phyloP scores from a whole-genome alignment of 2,797 vertebrate species.

The Sebastes flavidus region DNA sequence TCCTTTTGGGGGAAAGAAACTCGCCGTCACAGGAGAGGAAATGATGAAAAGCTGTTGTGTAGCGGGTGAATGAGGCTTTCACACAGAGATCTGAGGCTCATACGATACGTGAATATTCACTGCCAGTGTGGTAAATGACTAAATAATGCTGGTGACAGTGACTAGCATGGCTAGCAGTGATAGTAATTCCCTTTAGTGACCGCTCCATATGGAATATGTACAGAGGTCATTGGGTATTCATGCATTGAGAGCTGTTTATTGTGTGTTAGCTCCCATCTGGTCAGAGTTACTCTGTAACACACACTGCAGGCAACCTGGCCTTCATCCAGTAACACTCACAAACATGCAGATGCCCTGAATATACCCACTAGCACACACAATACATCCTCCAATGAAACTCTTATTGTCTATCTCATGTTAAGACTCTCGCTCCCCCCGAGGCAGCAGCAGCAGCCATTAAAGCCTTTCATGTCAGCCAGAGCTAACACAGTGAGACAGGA shows the following conservation, averaged over 20 bases:
- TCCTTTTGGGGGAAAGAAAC: too few species aligned
- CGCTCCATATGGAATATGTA: background rate
- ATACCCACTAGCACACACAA: background rate
- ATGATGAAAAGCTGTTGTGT: too few species aligned
- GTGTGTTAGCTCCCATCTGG: slow-evolving; percentile 25
- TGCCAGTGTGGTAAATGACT: too few species aligned
- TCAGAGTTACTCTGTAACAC: slow-evolving; percentile 6
- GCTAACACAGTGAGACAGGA: slow-evolving; percentile 58
- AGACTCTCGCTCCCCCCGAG: slow-evolving; percentile 19
- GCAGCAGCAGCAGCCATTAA: slow-evolving; percentile 59
- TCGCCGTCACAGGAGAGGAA: too few species aligned
- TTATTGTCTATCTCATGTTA: slow-evolving; percentile 41
- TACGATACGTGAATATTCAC: too few species aligned
- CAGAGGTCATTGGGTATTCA: slow-evolving; percentile 2
- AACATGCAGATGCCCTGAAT: background rate
- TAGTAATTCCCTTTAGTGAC: too few species aligned
- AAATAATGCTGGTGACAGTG: too few species aligned
- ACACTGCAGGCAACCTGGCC: slow-evolving; percentile 23
- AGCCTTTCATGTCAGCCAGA: slow-evolving; percentile 57
- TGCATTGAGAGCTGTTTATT: background rate
- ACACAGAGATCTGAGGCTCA: too few species aligned
- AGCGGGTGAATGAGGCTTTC: too few species aligned
- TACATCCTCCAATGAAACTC: background rate
- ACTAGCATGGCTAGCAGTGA: too few species aligned
- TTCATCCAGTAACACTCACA: slow-evolving; percentile 4